phyloP scores from a whole-genome alignment of 2,797 vertebrate genomes.

The Thripadectes ignobilis region DNA sequence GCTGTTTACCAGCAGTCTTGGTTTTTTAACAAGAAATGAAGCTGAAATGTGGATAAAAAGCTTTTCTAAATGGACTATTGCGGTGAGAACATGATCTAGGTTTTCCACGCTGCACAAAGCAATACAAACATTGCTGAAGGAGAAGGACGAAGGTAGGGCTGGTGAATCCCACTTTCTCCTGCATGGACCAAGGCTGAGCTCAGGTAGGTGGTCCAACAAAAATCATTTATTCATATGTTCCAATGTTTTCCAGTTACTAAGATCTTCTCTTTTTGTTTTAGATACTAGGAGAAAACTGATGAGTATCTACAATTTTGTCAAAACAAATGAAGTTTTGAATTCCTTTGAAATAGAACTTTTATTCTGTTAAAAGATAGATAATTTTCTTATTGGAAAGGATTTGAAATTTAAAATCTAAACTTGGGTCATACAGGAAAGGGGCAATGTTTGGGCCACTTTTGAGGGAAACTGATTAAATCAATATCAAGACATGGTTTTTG shows the following conservation, averaged over 20 bases:
- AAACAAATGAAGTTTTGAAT: not conserved
- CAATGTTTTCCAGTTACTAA: not conserved
- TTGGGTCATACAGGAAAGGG: not conserved
- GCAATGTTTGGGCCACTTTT: not conserved
- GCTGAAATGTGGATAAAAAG: too few species aligned
- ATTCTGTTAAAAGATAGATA: not conserved
- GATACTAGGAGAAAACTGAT: not conserved
- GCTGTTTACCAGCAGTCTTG: too few species aligned
- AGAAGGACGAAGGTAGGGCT: too few species aligned
- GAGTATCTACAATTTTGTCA: not conserved
- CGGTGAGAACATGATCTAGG: too few species aligned
- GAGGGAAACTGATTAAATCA: not conserved
- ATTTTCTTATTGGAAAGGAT: not conserved
- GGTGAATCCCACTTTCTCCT: too few species aligned
- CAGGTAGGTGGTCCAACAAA: not conserved
- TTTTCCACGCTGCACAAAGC: too few species aligned
- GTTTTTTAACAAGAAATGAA: too few species aligned
- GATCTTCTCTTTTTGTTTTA: not conserved
- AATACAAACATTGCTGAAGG: too few species aligned
- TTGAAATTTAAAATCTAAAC: not conserved
- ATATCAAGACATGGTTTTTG: not conserved
- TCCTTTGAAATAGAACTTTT: not conserved
- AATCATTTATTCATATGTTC: not conserved
- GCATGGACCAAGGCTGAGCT: not conserved
- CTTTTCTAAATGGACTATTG: too few species aligned